Evolutionary conservation across 2,888 invertebrate species (phyloP).

Genomic region (Geophilus truncorum): DNA sequence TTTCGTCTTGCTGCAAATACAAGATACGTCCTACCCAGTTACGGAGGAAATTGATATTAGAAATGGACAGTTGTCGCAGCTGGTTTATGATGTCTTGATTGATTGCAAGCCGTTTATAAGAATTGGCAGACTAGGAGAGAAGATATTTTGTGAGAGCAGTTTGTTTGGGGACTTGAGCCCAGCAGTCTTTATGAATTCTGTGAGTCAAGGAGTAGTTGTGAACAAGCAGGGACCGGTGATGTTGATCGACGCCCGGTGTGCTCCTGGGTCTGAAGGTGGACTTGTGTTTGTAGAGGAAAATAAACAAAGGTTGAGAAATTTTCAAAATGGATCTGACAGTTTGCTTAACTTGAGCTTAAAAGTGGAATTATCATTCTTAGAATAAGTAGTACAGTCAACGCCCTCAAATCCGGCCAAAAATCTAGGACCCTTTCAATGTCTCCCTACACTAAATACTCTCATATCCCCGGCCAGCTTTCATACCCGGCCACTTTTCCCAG

Average conservation of each 20-base stretch:
- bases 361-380: not conserved
- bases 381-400: no score
- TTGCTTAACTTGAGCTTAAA: not conserved
- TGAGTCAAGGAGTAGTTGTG: not conserved
- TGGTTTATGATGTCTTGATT: not conserved
- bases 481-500: no score
- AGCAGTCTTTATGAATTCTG: not conserved
- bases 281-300: not conserved
- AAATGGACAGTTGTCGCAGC: not conserved
- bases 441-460: no score
- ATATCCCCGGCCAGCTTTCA: no score
- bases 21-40: not conserved
- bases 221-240: not conserved
- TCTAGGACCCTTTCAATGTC: no score
- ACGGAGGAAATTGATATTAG: not conserved
- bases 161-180: slow-evolving; percentile 8
- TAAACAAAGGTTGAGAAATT: not conserved
- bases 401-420: no score
- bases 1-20: not conserved
- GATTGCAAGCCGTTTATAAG: not conserved
- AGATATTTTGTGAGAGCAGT: not conserved
- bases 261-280: slow-evolving; percentile 17
- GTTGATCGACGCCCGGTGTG: not conserved
- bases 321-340: no score
- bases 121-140: not conserved